Base-by-base conservation (phyloP, 2,888 invertebrate species). In the Cryptocephalus primarius region DNA sequence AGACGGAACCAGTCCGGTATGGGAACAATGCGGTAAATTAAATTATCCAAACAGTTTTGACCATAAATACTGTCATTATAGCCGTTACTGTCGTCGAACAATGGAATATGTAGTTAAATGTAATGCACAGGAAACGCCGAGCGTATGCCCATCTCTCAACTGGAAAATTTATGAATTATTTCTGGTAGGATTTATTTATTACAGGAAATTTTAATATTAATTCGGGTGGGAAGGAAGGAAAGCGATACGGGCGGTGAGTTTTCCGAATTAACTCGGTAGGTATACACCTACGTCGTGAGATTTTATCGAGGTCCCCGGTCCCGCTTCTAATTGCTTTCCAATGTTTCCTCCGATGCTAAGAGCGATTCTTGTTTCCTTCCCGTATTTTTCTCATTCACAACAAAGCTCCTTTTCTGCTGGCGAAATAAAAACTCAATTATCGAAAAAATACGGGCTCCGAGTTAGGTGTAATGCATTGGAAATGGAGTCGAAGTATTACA, bases 181-280 rank as follows among this genome's bases (percentile, higher is more conserved):
- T 36, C 11, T 36, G 36, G 36, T 12, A 36, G 36, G 38, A 39
- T 45, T 43, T 47, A 44, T 50, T 48, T 46, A 50, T 50, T 46
- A 46, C 50, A 41, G 50, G 50, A 50, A 45, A 50, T 46, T 48
- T 48, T 51, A 53, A 55, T 53, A 51, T 53, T 54, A 54, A 55
- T 55, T 55, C 22, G 22, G 22, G 22, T 22, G 22, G 48, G 45
- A 49, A 46, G 49, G 47, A 49, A 48, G 46, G 46, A 47, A 50
- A 42, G 45, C 47, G 45, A 49, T 50, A 48, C 46, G 42, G 48
- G 48, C 48, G 46, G 47, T 47, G 48, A 48, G 46, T 48, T 50
- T 50, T 11, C 12, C 38, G 38, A 4, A 36, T 36, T 12, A n/a
- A 36, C 12, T 12, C 11, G 12, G n/a, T 36, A 36, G 12, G 14